Evolutionary conservation across 2,113 vertebrate genomes (phyloP), one percentile per base, ranked within the genome.

Genomic region (Erythrocercus mccallii): DNA sequence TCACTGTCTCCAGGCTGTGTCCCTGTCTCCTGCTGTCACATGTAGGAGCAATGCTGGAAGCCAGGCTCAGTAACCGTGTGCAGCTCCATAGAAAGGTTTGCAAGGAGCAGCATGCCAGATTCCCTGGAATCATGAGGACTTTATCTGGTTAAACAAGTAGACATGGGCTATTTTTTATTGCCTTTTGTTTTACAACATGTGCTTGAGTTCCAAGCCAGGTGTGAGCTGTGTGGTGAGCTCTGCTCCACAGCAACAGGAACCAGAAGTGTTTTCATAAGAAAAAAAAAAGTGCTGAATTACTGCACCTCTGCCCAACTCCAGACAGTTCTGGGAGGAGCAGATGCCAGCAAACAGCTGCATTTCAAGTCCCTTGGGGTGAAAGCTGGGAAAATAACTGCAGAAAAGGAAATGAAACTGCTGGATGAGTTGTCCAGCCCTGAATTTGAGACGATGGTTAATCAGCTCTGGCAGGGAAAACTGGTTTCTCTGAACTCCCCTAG

Each of bases 301-400:
- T 65, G 31, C 74, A 56, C 48, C 40, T 76, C 50, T 87, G 44
- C 23, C 53, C 0, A 0, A 40, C 40, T 74, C 48, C 61, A 57
- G 17, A 66, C 28, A 50, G 44, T 70, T 51, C 42, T 1, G 1
- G 66, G 45, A 37, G 73, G n/a, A n/a, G 56, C 48, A 70, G 15
- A 48, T 0, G 0, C n/a, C 81, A 61, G 45, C 37, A 70, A 42
- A 44, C 16, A 72, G 30, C 37, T 78, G 25, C 21, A 3, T 56
- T 87, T 53, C 40, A 3, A 1, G 2, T 80, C n/a, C n/a, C 50
- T 77, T 45, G 0, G 1, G 22, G 4, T 61, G 28, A 64, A 61
- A 88, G 15, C 31, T 57, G 44, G 53, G 71, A 95, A 94, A 92
- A 51, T 88, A 54, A 74, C 47, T 86, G 40, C 50, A 70, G 74